A percentile compares a stretch with the other conserved stretches of the same genome.
phyloP scores from a whole-genome alignment of 2,888 invertebrate species.

The Urechis unicinctus region DNA sequence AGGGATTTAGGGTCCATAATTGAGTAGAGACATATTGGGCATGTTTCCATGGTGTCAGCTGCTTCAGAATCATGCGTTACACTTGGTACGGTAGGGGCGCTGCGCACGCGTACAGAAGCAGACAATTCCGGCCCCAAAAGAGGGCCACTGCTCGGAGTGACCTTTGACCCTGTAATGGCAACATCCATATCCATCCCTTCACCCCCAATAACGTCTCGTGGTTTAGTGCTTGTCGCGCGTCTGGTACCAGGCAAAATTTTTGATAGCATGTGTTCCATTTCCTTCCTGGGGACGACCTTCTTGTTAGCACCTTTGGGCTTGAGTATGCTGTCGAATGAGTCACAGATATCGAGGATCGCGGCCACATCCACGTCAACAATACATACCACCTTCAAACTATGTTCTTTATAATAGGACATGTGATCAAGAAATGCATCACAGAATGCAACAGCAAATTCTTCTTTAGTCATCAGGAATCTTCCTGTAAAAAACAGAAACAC shows the following conservation, averaged over 20 bases:
- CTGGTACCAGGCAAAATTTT: no score
- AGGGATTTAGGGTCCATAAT: conserved; percentile 14
- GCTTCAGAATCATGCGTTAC: no score
- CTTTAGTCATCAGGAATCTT: not conserved
- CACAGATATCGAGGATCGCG: not conserved
- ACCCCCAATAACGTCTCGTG: no score
- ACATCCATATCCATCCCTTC: no score
- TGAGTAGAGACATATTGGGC: conserved; percentile 29
- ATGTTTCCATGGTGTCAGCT: no score
- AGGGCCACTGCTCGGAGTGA: no score
- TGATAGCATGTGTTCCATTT: no score
- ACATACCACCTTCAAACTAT: not conserved
- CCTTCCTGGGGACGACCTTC: not conserved
- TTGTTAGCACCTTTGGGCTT: not conserved
- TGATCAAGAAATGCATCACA: not conserved
- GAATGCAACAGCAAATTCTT: not conserved
- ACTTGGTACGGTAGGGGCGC: no score
- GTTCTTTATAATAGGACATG: not conserved
- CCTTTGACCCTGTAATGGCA: no score
- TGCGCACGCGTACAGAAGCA: no score
- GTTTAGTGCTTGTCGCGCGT: no score
- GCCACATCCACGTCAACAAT: conserved; percentile 2
- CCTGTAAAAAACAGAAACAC: not conserved
- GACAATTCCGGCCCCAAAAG: no score
- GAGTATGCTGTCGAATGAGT: not conserved